Evolutionary conservation across 2,888 invertebrate genomes (phyloP).

Genomic region (Lottia gigantea): DNA sequence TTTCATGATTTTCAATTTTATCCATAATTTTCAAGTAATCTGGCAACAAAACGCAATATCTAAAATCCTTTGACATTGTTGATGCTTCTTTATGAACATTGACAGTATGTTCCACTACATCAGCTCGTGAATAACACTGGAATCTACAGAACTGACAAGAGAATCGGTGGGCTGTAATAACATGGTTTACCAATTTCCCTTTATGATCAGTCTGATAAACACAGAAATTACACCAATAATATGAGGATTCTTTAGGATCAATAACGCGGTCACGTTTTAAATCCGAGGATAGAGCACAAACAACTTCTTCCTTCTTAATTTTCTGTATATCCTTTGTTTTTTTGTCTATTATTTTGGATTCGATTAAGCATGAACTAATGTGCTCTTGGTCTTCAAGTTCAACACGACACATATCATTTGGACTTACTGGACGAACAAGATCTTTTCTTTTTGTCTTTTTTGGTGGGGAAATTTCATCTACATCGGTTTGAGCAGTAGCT

Average conservation of each 20-base stretch:
- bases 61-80: constrained; percentile 35
- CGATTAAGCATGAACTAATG: constrained; percentile 35
- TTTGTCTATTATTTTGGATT: constrained; percentile 30
- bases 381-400: constrained; percentile 37
- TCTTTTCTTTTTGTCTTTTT: neutral
- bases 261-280: constrained; percentile 31
- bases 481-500: too few relatives aligned
- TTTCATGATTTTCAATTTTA: neutral
- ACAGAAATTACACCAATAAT: constrained; percentile 54
- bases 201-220: constrained; percentile 41
- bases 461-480: too few relatives aligned
- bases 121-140: constrained; percentile 46
- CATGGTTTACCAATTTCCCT: constrained; percentile 38
- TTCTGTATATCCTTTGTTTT: constrained; percentile 24
- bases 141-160: constrained; percentile 45
- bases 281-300: constrained; percentile 45
- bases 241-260: constrained; percentile 35
- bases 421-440: constrained; percentile 40
- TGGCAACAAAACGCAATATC: constrained; percentile 42
- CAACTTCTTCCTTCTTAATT: constrained; percentile 32
- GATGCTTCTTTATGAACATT: constrained; percentile 35
- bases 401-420: constrained; percentile 40
- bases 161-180: constrained; percentile 44
- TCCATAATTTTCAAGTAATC: constrained; percentile 30
- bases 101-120: constrained; percentile 41